These are phyloP conservation scores for Pimpla rufipes DNA, from an alignment of 2,888 invertebrate species.

Conservation along the genomic window DNA sequence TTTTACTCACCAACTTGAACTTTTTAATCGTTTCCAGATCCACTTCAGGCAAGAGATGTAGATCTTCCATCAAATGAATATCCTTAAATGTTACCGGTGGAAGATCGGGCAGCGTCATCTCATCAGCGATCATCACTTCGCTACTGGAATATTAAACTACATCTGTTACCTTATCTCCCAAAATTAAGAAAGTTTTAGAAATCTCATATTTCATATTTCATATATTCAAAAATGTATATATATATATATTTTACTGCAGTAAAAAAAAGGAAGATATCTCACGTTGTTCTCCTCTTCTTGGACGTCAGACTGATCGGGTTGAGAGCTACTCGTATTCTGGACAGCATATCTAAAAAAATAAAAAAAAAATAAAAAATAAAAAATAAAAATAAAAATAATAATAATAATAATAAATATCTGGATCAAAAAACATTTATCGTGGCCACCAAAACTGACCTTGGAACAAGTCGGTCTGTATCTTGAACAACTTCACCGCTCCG, in stretches of 20 bases:
- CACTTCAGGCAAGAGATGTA: slow-evolving; percentile 45
- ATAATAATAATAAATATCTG: background rate
- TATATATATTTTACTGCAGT: background rate
- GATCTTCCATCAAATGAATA: slow-evolving; percentile 29
- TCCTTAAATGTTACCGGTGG: slow-evolving; percentile 7
- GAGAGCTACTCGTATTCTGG: slow-evolving; percentile 12
- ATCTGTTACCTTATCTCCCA: background rate
- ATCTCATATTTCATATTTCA: background rate
- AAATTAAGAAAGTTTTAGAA: background rate
- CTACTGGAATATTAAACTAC: background rate
- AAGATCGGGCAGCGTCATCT: background rate
- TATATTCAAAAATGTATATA: background rate
- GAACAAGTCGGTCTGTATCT: slow-evolving; percentile 63
- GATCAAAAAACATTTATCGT: background rate
- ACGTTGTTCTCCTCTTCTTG: slow-evolving; percentile 10
- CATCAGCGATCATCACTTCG: background rate
- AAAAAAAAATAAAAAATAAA: background rate
- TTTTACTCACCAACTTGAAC: slow-evolving; percentile 23
- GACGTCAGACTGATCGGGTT: background rate
- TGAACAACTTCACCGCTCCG: slow-evolving; percentile 67
- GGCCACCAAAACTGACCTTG: slow-evolving; percentile 64
- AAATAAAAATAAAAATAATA: background rate
- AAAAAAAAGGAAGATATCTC: background rate
- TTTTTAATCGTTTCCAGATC: slow-evolving; percentile 9
- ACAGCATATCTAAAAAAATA: slow-evolving; percentile 31